Conservation (phyloP, 2,888 invertebrate genomes). For the Polydesmus complanatus region DNA sequence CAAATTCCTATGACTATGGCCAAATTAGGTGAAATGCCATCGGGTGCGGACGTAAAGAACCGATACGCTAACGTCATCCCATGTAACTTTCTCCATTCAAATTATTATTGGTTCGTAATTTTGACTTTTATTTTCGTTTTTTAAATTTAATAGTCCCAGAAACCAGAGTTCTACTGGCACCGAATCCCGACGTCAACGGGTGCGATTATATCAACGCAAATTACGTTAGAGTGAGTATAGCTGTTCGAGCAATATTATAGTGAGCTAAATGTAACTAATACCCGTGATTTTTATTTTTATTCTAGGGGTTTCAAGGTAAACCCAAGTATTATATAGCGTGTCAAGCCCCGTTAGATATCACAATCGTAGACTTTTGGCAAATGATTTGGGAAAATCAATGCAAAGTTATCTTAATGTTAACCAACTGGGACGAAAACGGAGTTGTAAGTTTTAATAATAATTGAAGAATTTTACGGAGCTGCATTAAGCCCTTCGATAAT, state of each 20-base stretch:
- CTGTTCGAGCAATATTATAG: not conserved
- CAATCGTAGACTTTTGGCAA: constrained; percentile 78
- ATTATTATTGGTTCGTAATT: not conserved
- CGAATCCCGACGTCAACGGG: constrained; percentile 56
- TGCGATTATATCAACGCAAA: constrained; percentile 90
- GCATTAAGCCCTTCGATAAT: not conserved
- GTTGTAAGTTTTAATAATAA: constrained; percentile 43
- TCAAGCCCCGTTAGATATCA: constrained; percentile 74
- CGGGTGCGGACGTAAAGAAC: constrained; percentile 80
- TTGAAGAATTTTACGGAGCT: constrained; percentile 3
- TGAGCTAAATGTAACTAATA: not conserved
- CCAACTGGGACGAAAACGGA: constrained; percentile 76
- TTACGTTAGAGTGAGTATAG: constrained; percentile 66
- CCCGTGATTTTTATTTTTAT: constrained; percentile 21
- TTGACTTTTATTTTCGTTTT: not conserved
- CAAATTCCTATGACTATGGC: constrained; percentile 21
- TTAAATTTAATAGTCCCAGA: constrained; percentile 49
- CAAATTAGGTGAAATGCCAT: constrained; percentile 61
- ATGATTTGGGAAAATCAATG: constrained; percentile 94
- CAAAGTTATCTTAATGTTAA: constrained; percentile 75
- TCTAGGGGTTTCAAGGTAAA: constrained; percentile 68
- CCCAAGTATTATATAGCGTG: constrained; percentile 79
- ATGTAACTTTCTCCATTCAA: constrained; percentile 24
- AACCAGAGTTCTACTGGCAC: constrained; percentile 63
- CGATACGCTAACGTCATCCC: constrained; percentile 91